A percentile compares a stretch with the other conserved stretches of the same genome.
Evolutionary conservation across 2,888 invertebrate species (phyloP).

Genomic region (Bombylius major): DNA sequence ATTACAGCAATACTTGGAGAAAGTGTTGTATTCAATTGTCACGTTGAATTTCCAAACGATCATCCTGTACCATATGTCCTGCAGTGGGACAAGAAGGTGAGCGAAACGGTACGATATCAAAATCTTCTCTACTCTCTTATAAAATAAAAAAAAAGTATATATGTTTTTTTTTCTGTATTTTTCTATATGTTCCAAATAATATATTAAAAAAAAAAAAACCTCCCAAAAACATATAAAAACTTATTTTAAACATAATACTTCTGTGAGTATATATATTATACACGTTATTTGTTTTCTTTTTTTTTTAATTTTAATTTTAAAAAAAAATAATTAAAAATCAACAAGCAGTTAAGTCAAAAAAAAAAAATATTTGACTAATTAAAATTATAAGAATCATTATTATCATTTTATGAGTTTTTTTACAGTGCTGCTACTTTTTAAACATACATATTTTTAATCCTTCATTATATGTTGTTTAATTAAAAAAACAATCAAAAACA

Average conservation of each 20-base stretch:
- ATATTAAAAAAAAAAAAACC: constrained; percentile 18
- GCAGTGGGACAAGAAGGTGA: constrained; percentile 99
- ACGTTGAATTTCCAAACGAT: constrained; percentile 92
- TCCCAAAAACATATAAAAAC: constrained; percentile 10
- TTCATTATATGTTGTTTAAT: too few relatives aligned
- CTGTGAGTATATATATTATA: constrained; percentile 18
- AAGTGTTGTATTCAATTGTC: constrained; percentile 95
- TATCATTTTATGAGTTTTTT: too few relatives aligned
- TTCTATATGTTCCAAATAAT: constrained; percentile 13
- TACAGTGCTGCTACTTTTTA: too few relatives aligned
- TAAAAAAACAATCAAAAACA: too few relatives aligned
- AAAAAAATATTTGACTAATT: too few relatives aligned
- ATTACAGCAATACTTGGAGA: constrained; percentile 95
- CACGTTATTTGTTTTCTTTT: too few relatives aligned
- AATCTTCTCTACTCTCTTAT: constrained; percentile 44
- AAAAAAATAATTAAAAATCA: too few relatives aligned
- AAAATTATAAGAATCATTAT: too few relatives aligned
- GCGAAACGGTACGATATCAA: constrained; percentile 83
- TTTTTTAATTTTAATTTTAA: too few relatives aligned
- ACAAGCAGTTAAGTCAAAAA: too few relatives aligned
- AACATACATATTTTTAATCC: too few relatives aligned
- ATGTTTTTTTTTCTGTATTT: constrained; percentile 21
- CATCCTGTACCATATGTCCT: constrained; percentile 94
- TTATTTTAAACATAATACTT: constrained; percentile 12
- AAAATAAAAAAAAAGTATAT: constrained; percentile 30